Base-by-base conservation (phyloP, 2,888 invertebrate genomes). In the Melanostoma scalare region DNA sequence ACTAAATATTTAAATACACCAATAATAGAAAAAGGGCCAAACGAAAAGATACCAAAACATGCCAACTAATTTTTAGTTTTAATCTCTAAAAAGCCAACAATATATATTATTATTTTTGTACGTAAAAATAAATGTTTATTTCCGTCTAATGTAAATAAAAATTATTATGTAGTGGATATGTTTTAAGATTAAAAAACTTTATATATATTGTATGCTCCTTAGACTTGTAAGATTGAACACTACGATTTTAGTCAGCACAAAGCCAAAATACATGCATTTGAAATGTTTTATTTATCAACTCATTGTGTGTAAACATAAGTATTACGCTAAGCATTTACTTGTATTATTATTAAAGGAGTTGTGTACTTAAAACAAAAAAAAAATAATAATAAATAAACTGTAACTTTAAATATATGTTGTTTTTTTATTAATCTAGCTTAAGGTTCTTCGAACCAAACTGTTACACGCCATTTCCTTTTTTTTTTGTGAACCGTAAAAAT, bases 321-420 rank as follows among this genome's bases (percentile, higher is more conserved):
- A 67, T 65, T 71, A 81, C 65, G 44, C 65, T 73, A 61, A 77
- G 77, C 77, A 73, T 77, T 61, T 77, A 82, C 77, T 77, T 77
- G 55, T 80, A 58, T 60, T 42, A 38, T 67, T 72, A 50, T 68
- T 77, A 61, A 74, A 68, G 48, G 78, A 78, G 65, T 78, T 78
- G 73, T 74, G 82, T 82, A 82, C 82, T 82, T 82, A 82, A 81
- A 82, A 46, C 46, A 71, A 76, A 81, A 58, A 69, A 77, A 78
- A 31, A 63, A 20, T 65, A 20, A 60, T 38, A 38, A 44, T 58
- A 38, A 46, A 3, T 33, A 5, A 2, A 42, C 6, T 42, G 42
- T 33, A 53, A 35, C 30, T 6, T 40, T 31, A 6, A 5, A 4
- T 40, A 31, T 9, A 30, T 56, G 40, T 35, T 60, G 46, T 20